Conservation (phyloP, 2,888 invertebrate genomes). For the Ennomos fuscantarius region DNA sequence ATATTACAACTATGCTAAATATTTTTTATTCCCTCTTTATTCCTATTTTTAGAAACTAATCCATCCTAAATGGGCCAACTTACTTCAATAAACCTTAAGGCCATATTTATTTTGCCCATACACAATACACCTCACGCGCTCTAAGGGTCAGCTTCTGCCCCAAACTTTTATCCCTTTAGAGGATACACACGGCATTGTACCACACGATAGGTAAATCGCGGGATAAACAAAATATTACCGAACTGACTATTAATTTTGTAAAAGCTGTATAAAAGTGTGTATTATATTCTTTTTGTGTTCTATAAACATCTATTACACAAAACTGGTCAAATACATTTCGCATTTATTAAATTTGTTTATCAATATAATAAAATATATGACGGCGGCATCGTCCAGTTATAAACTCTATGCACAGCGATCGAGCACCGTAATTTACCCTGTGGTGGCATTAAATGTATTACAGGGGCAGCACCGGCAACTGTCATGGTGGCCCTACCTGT, state of each 20-base stretch:
- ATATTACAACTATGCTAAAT: not conserved
- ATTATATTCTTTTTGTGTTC: too few relatives aligned
- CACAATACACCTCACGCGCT: slow-evolving; percentile 48
- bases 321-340: too few relatives aligned
- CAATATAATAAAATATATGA: too few relatives aligned
- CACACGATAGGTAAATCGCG: not conserved
- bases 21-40: slow-evolving; percentile 3
- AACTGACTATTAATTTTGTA: not conserved
- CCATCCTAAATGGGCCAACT: slow-evolving; percentile 25
- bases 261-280: too few relatives aligned
- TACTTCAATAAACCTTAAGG: slow-evolving; percentile 26
- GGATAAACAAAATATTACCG: not conserved
- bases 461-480: too few relatives aligned
- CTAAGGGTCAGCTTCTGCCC: slow-evolving; percentile 47
- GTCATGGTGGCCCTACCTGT: too few relatives aligned
- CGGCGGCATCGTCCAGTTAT: too few relatives aligned
- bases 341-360: too few relatives aligned
- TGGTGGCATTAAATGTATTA: too few relatives aligned
- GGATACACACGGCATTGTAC: slow-evolving; percentile 11
- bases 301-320: too few relatives aligned
- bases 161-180: slow-evolving; percentile 44
- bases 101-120: slow-evolving; percentile 38
- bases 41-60: slow-evolving; percentile 28
- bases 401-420: too few relatives aligned
- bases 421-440: too few relatives aligned